A percentile compares a stretch with the other conserved stretches of the same genome.
Evolutionary conservation across 2,888 invertebrate species (phyloP).

Genomic region (Anarsia innoxiella): DNA sequence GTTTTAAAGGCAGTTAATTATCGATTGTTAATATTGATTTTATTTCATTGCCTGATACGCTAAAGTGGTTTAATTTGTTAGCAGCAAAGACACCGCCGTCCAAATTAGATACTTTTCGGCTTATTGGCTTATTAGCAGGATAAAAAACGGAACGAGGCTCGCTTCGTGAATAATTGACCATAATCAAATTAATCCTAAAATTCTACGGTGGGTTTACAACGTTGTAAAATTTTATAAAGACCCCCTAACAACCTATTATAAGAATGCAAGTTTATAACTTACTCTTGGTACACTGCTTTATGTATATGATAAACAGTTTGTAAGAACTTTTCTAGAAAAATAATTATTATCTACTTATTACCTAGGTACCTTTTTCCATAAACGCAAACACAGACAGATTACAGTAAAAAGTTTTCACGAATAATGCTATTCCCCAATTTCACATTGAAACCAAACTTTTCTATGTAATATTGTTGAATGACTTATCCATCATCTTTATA

Average conservation of each 20-base stretch:
- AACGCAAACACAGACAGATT: too few relatives aligned
- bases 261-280: slow-evolving; percentile 46
- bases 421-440: too few relatives aligned
- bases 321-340: too few relatives aligned
- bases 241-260: slow-evolving; percentile 60
- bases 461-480: too few relatives aligned
- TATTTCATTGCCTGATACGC: slow-evolving; percentile 66
- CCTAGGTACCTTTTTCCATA: too few relatives aligned
- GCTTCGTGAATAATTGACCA: slow-evolving; percentile 73
- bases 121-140: slow-evolving; percentile 68
- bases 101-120: slow-evolving; percentile 71
- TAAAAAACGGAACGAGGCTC: slow-evolving; percentile 63
- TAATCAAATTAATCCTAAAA: slow-evolving; percentile 75
- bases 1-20: slow-evolving; percentile 68
- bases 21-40: slow-evolving; percentile 71
- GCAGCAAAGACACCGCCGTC: slow-evolving; percentile 69
- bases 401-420: too few relatives aligned
- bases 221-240: slow-evolving; percentile 72
- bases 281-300: too few relatives aligned
- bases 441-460: too few relatives aligned
- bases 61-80: slow-evolving; percentile 73
- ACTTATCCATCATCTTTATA: too few relatives aligned
- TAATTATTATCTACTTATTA: too few relatives aligned
- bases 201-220: slow-evolving; percentile 74
- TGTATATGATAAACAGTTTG: slow-evolving; percentile 1